Conservation (phyloP, 2,888 invertebrate species). For the Agonopterix arenella region DNA sequence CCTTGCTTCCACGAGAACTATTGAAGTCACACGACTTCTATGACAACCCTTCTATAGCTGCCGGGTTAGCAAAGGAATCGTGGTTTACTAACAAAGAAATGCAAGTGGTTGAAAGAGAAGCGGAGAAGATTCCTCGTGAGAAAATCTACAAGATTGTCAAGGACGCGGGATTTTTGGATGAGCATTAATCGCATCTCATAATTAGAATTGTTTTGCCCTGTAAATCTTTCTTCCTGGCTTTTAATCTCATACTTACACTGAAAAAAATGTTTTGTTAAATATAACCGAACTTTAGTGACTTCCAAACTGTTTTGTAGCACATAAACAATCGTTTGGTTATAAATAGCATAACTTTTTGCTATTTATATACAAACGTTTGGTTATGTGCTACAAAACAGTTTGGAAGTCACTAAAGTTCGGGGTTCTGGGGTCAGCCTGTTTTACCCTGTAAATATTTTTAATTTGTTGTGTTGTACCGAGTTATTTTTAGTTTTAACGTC, state of each 20-base stretch:
- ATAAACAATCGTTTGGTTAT: no score
- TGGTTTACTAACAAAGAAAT: conserved; percentile 87
- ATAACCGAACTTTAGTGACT: no score
- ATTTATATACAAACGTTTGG: no score
- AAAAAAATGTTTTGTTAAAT: no score
- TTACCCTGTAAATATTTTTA: conserved; percentile 4
- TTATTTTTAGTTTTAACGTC: not conserved
- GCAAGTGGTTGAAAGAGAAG: conserved; percentile 86
- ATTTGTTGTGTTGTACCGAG: not conserved
- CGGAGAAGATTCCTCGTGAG: conserved; percentile 87
- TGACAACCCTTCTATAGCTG: conserved; percentile 84
- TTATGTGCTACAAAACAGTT: no score
- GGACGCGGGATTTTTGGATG: conserved; percentile 80
- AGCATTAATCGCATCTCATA: conserved; percentile 24
- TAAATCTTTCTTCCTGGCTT: no score
- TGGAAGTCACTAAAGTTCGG: no score
- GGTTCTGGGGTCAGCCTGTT: no score
- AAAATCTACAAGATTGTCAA: conserved; percentile 86
- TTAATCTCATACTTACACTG: no score
- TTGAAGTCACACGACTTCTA: conserved; percentile 82
- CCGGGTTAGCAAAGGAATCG: conserved; percentile 85
- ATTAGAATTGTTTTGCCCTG: no score
- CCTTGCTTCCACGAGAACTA: conserved; percentile 82
- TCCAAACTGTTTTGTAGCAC: no score
- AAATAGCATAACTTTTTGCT: no score